Evolutionary conservation across 2,797 vertebrate genomes (phyloP), one percentile per base, ranked within the genome.

Genomic region (Acrossocheilus fasciatus): DNA sequence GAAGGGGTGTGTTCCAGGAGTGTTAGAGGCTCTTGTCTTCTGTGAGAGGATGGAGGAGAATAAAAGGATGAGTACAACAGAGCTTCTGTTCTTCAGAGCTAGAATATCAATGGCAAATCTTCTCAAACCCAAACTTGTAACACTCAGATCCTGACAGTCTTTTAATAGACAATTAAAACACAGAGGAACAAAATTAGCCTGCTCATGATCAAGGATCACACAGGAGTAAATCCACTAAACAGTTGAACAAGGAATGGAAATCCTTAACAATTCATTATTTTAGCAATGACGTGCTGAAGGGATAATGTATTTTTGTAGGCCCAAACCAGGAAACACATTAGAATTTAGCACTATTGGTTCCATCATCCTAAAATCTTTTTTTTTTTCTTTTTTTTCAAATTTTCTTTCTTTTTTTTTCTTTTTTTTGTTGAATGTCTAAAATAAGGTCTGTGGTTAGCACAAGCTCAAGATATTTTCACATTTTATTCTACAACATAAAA

Each of bases 1-100:
- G 81, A 62, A 94, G 94, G 95, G 93, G 95, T 93, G 94, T 74
- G 85, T 74, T 86, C 14, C 6, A 41, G 92, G 92, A 93, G 91
- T 83, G 89, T 91, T 91, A 92, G 94, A 89, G 91, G 94, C 92
- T 90, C 90, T 86, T 84, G 89, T 87, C 73, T 85, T 87, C 68
- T 87, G 77, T 17, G 74, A 68, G 87, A 90, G 88, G 79, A 89
- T 54, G 86, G 45, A 89, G 88, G 84, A 87, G 83, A 87, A 88
- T 82, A 81, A 89, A 77, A 73, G 68, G 54, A 83, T 88, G 84
- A 80, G 72, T 82, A 88, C 79, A 84, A 57, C 66, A 57, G 14
- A 88, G 59, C 84, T 84, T 85, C 87, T 88, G 89, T 81, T 66
- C 52, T 4, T 43, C 8, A 43, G 68, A 50, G 52, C 52, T 70